Evolutionary conservation across 2,888 invertebrate genomes (phyloP).

Genomic region (Chirona hameri): DNA sequence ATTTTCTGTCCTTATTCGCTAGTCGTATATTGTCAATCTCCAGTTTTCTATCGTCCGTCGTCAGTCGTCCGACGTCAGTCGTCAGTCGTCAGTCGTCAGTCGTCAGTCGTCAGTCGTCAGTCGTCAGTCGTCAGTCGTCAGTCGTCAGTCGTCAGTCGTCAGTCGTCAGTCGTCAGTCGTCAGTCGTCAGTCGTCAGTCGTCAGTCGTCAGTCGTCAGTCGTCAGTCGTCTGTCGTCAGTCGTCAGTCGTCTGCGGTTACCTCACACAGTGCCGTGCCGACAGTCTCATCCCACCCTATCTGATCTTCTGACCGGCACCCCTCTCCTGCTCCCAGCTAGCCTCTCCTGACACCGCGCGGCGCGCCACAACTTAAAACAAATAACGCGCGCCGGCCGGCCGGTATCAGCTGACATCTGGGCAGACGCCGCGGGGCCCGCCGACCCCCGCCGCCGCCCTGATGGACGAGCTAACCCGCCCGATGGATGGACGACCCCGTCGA

Average conservation of each 20-base stretch:
- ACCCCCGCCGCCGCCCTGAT: not conserved
- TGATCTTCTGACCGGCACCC: not conserved
- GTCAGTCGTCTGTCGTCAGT: too few species aligned
- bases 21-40: too few species aligned
- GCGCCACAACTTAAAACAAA: constrained; percentile 2
- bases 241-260: not conserved
- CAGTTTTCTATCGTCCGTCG: not conserved
- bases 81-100: not conserved
- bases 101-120: too few species aligned
- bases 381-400: not conserved
- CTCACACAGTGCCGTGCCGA: not conserved
- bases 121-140: not conserved
- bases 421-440: not conserved
- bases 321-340: not conserved
- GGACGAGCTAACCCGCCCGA: not conserved
- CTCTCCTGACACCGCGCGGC: not conserved
- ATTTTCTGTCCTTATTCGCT: too few species aligned
- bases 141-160: not conserved
- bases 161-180: too few species aligned
- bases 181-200: not conserved
- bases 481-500: not conserved
- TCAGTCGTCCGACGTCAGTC: not conserved
- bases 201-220: not conserved
- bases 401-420: not conserved
- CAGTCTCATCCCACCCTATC: not conserved